Conservation (phyloP, 2,113 vertebrate genomes). For the Lipophrys pholis region DNA sequence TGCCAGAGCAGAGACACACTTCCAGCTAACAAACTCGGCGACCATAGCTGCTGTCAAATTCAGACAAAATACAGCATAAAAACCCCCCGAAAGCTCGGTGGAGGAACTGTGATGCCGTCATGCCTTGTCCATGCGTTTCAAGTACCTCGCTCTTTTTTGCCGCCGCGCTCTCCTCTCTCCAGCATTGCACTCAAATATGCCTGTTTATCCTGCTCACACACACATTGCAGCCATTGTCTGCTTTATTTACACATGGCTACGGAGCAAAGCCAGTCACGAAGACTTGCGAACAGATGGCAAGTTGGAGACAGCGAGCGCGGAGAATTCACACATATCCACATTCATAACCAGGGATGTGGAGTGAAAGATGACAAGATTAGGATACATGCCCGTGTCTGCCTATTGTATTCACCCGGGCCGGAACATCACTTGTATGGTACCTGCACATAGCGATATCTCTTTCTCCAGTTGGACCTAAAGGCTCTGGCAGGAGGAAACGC, state of each 20-base stretch:
- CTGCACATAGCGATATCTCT: constrained; percentile 14
- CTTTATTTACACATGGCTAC: constrained; percentile 30
- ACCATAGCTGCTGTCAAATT: constrained; percentile 43
- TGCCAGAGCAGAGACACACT: constrained; percentile 34
- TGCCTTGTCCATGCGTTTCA: constrained; percentile 21
- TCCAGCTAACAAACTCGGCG: constrained; percentile 27
- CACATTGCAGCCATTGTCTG: constrained; percentile 52
- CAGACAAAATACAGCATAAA: constrained; percentile 14
- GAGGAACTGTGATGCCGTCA: constrained; percentile 1
- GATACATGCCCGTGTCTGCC: constrained; percentile 12
- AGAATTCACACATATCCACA: constrained; percentile 33
- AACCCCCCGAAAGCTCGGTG: neutral
- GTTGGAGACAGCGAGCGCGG: constrained; percentile 29
- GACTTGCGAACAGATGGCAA: constrained; percentile 61
- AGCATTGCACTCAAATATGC: constrained; percentile 4
- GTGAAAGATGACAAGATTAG: constrained; percentile 11
- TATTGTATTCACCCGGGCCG: constrained; percentile 22
- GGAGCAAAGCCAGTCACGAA: constrained; percentile 35
- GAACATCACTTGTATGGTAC: constrained; percentile 24
- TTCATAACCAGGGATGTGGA: constrained; percentile 5
- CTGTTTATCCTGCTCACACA: constrained; percentile 17
- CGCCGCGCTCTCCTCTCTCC: constrained; percentile 4
- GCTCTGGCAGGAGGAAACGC: neutral
- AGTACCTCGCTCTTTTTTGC: constrained; percentile 16
- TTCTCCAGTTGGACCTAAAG: constrained; percentile 22